These are phyloP conservation scores for Tamias sibiricus DNA, from an alignment of 2,113 vertebrate species.

Conservation along the genomic window DNA sequence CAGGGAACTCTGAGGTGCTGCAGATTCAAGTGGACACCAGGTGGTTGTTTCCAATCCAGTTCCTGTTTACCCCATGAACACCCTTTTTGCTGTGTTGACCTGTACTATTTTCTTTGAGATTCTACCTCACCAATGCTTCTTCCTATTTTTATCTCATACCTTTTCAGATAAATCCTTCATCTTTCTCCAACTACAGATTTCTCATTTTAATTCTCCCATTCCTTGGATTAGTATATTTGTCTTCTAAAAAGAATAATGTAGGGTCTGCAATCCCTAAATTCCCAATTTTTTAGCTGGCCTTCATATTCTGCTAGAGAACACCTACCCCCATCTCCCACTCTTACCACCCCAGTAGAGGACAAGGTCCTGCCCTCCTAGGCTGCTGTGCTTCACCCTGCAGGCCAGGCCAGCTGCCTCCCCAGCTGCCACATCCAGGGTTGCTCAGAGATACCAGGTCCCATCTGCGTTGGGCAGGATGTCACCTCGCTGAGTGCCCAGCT, in stretches of 20 bases:
- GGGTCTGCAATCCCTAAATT: not conserved
- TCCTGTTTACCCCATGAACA: too few species aligned
- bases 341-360: too few species aligned
- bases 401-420: too few species aligned
- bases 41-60: not conserved
- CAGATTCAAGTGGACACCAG: too few species aligned
- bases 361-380: too few species aligned
- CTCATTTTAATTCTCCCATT: not conserved
- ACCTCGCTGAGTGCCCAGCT: too few species aligned
- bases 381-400: too few species aligned
- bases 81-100: not conserved
- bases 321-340: too few species aligned
- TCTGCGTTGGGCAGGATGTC: too few species aligned
- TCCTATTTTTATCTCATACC: not conserved
- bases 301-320: rapidly evolving
- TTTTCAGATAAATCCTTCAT: not conserved
- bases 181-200: rapidly evolving
- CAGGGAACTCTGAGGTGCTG: not conserved
- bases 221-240: not conserved
- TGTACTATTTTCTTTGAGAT: rapidly evolving
- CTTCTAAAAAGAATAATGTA: too few species aligned
- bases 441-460: too few species aligned
- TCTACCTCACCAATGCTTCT: not conserved
- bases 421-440: too few species aligned
- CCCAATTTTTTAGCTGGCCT: rapidly evolving